Base-by-base conservation (phyloP, 2,113 vertebrate genomes). In the Cryptomyrus ogoouensis region DNA sequence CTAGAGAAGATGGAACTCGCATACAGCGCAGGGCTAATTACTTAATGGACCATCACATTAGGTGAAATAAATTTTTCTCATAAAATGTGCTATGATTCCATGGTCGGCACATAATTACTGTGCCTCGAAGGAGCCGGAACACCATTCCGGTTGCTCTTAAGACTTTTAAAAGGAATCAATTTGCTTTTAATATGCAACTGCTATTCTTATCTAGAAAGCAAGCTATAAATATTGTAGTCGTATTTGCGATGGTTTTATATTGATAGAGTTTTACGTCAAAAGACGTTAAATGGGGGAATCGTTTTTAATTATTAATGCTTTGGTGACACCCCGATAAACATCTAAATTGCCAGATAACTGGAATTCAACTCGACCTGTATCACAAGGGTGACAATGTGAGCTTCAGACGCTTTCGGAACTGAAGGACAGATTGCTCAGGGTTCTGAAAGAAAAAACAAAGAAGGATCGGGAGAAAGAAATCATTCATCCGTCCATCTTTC, bases 51-150 rank as follows among this genome's bases (percentile, higher is more conserved):
- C 19, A 5, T 89, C 88, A 53, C 74, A 89, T 89, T 42, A 89
- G 39, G 77, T 53, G 35, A 89, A 89, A 89, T 83, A 53, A 89
- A 83, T 74, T 89, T 56, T 50, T 50, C 52, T 77, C 74, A 42
- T 42, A 89, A 50, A 89, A 89, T 83, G 6, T 49, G 49, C 31
- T 49, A 53, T 39, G 88, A 66, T 83, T 89, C 70, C 46, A 49
- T 49, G 88, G 62, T 70, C 35, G 8, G 31, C 49, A 89, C 62
- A 39, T 31, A 77, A 47, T 89, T 74, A 89, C 62, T 46, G 24
- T 87, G 84, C n/a, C 49, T 87, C 8, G 12, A 39, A 80, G 74
- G 24, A 27, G 12, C 3, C 1, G 3, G 44, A 89, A 31, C 31
- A n/a, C 70, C 46, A 52, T 80, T 83, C 50, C 31, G 15, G 49